Evolutionary conservation across 2,113 vertebrate species (phyloP), one percentile per base, ranked within the genome.

Genomic region (Acinonyx jubatus): DNA sequence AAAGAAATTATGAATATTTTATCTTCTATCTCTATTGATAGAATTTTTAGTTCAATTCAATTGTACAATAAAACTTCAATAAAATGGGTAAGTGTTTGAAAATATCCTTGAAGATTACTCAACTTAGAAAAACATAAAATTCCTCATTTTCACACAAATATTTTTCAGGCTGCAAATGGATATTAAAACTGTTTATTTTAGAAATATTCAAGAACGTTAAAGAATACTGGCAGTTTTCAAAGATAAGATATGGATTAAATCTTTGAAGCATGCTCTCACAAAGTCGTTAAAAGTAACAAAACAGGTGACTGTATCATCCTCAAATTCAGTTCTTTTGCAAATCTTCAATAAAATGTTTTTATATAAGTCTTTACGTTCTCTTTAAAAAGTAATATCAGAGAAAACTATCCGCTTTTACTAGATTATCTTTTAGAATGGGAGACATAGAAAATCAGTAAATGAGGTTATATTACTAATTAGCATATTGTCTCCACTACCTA

Each of bases 391-490:
- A 98, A 94, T 98, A 99, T 99, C 98, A 99, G 98, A 90, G 96
- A 97, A 98, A 98, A 87, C 96, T 97, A 97, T 98, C 96, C 98
- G 36, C 98, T 98, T 97, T 98, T 98, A 97, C 97, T 97, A 92
- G 96, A 97, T 97, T 98, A 98, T 98, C 94, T 97, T 98, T 98
- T 98, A 97, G 98, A 98, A 97, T 86, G 97, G 89, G 97, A 98
- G 84, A 98, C 90, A 97, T 65, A 98, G 96, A 96, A 98, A 98
- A 98, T 98, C 97, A 99, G 98, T 98, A 99, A 99, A 99, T 99
- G 98, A 98, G 99, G 98, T 99, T 99, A 98, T 98, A 97, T 98
- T 98, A 96, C 98, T 99, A 99, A 99, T 99, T 99, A 99, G 97
- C 99, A 98, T 99, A 99, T 97, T 98, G 97, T 98, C 98, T 98